Evolutionary conservation across 2,888 invertebrate genomes (phyloP).

Genomic region (Venustoraphidia nigricollis): DNA sequence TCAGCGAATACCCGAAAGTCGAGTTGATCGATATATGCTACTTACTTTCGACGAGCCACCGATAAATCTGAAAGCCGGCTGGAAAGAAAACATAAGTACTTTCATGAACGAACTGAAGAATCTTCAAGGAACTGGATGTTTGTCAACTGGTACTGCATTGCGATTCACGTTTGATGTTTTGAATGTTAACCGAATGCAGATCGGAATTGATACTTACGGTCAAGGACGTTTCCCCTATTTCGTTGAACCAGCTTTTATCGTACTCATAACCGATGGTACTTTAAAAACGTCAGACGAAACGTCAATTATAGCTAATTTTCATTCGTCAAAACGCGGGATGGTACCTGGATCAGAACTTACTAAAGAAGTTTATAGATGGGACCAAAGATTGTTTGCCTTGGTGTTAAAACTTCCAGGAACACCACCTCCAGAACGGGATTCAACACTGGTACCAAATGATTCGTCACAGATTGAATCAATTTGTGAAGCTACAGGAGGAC

Average conservation of each 20-base stretch:
- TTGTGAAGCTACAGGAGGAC: slow-evolving; percentile 97
- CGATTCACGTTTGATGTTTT: slow-evolving; percentile 95
- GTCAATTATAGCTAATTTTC: slow-evolving; percentile 49
- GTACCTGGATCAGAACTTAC: slow-evolving; percentile 88
- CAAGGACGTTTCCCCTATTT: slow-evolving; percentile 96
- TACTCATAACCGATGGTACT: slow-evolving; percentile 89
- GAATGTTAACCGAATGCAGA: slow-evolving; percentile 95
- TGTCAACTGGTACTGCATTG: slow-evolving; percentile 84
- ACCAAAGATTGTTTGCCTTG: slow-evolving; percentile 91
- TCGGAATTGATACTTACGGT: slow-evolving; percentile 97
- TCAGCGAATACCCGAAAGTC: slow-evolving; percentile 85
- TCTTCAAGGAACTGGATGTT: slow-evolving; percentile 81
- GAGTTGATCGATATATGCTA: slow-evolving; percentile 97
- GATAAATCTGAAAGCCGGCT: slow-evolving; percentile 92
- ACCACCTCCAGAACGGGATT: slow-evolving; percentile 72
- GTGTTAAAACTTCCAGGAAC: slow-evolving; percentile 85
- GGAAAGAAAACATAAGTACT: slow-evolving; percentile 96
- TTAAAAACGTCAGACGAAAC: too few species aligned
- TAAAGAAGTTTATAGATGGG: slow-evolving; percentile 98
- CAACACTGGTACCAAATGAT: slow-evolving; percentile 73
- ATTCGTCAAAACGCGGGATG: slow-evolving; percentile 20
- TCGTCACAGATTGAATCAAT: slow-evolving; percentile 90
- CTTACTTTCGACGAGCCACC: slow-evolving; percentile 98
- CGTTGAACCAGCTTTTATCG: slow-evolving; percentile 92
- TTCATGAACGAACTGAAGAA: slow-evolving; percentile 97